These are phyloP conservation scores for Glyphotaelius pellucidus DNA, from an alignment of 2,888 invertebrate species.

Conservation along the genomic window DNA sequence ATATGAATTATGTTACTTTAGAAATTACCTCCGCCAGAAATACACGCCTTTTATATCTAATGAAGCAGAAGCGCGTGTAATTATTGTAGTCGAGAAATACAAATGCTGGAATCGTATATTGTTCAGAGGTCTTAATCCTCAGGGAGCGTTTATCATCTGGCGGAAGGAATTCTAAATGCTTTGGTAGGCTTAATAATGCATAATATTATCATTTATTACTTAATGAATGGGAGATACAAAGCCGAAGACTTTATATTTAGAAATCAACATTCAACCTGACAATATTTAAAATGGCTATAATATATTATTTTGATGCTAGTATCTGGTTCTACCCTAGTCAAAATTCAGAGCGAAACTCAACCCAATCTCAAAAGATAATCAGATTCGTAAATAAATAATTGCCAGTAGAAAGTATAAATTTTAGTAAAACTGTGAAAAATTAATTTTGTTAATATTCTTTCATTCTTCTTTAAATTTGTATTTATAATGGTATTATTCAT, in stretches of 20 bases:
- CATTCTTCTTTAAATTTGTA: too few relatives aligned
- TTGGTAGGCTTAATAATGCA: background rate
- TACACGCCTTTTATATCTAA: background rate
- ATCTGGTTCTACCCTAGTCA: background rate
- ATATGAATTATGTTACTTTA: background rate
- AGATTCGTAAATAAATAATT: background rate
- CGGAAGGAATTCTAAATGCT: background rate
- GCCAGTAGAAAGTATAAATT: too few relatives aligned
- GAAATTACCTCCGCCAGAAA: background rate
- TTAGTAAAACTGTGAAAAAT: too few relatives aligned
- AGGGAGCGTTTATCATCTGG: background rate
- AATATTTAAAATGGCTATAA: background rate
- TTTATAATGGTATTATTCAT: too few relatives aligned
- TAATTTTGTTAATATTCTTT: too few relatives aligned
- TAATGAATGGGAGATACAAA: background rate
- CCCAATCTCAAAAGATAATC: background rate
- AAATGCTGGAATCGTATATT: background rate
- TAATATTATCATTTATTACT: background rate
- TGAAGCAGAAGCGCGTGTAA: background rate
- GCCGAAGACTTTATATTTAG: background rate
- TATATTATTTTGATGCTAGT: background rate
- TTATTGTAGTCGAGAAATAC: background rate
- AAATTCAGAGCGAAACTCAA: too few relatives aligned
- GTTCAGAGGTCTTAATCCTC: background rate
- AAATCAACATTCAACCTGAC: background rate